These are phyloP conservation scores for Athetis lepigone DNA, from an alignment of 2,888 invertebrate genomes.

Conservation along the genomic window DNA sequence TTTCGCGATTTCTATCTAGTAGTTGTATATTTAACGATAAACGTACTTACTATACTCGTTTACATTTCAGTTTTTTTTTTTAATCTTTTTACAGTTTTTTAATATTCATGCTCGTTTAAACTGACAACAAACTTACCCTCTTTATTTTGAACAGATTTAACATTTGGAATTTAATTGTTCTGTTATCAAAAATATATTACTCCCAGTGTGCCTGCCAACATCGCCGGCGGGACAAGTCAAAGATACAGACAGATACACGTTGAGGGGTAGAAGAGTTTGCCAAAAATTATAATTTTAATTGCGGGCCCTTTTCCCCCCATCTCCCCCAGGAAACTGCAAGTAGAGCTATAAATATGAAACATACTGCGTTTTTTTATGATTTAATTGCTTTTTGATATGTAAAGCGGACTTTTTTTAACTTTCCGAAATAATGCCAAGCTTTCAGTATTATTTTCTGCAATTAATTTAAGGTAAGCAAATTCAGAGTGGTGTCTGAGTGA, in stretches of 20 bases:
- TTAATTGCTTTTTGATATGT: slow-evolving; percentile 68
- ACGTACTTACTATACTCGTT: too few relatives aligned
- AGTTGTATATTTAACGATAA: too few relatives aligned
- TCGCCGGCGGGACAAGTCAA: slow-evolving; percentile 84
- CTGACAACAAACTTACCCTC: too few relatives aligned
- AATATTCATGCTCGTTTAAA: too few relatives aligned
- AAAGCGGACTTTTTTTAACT: slow-evolving; percentile 55
- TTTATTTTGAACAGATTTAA: too few relatives aligned
- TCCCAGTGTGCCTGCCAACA: slow-evolving; percentile 69
- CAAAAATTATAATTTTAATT: slow-evolving; percentile 91
- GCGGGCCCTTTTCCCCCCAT: slow-evolving; percentile 74
- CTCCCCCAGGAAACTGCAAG: slow-evolving; percentile 71
- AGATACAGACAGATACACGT: slow-evolving; percentile 87
- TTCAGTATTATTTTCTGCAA: slow-evolving; percentile 25
- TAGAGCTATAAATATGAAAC: slow-evolving; percentile 73
- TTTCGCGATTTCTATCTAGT: too few relatives aligned
- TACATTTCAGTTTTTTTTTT: too few relatives aligned
- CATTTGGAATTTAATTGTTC: not conserved
- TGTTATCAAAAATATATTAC: slow-evolving; percentile 28
- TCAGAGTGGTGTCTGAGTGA: slow-evolving; percentile 36
- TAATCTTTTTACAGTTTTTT: too few relatives aligned
- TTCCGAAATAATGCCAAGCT: slow-evolving; percentile 43
- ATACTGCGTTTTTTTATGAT: slow-evolving; percentile 67
- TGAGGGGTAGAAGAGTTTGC: slow-evolving; percentile 86
- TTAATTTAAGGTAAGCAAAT: slow-evolving; percentile 33